Evolutionary conservation across 53 echinoderm and acorn worm genomes (phyloP), one percentile per base, ranked within the genome.

Genomic region (Echinometra lucunter): DNA sequence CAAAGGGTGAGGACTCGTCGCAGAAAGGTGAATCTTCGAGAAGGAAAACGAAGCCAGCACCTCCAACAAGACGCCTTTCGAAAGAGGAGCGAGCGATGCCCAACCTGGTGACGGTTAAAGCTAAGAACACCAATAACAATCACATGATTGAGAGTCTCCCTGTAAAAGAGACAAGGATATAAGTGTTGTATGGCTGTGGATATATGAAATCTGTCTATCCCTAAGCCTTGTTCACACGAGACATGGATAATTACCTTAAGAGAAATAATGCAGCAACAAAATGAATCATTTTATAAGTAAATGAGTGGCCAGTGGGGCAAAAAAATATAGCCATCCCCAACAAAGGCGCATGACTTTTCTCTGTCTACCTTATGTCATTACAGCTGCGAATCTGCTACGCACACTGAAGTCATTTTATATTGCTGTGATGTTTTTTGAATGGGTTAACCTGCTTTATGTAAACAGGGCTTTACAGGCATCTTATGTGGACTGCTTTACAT

Each of bases 61-160:
- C 85, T 17, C 94, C 94, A 13, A 58, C 28, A 13, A 83, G 94
- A 81, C 57, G 28, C n/a, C 25, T 63, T 13, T 83, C 94, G 10
- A 94, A 83, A 83, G 94, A 94, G 66, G 94, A 94, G 34, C 45
- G n/a, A 1, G 63, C 27, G 27, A 63, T 2, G 45, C 63, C 83
- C 16, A 42, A 57, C 40, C 66, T 82, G 17, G 94, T 94, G 58
- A 94, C 60, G 2, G 83, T 82, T 5, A 94, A 83, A 45, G 66
- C 85, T 2, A 94, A 82, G 35, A 94, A 94, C 18, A 28, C 94
- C 4, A 94, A 94, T 66, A 94, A 94, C 30, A 94, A 94, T 83
- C 94, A 94, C 85, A 94, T 94, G 85, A 94, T 94, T 13, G 94
- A 94, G 66, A 83, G 82, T n/a, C 85, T 94, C 13, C 94, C 82